Base-by-base conservation (phyloP, 2,113 vertebrate genomes). In the Thinocorus orbignyianus region DNA sequence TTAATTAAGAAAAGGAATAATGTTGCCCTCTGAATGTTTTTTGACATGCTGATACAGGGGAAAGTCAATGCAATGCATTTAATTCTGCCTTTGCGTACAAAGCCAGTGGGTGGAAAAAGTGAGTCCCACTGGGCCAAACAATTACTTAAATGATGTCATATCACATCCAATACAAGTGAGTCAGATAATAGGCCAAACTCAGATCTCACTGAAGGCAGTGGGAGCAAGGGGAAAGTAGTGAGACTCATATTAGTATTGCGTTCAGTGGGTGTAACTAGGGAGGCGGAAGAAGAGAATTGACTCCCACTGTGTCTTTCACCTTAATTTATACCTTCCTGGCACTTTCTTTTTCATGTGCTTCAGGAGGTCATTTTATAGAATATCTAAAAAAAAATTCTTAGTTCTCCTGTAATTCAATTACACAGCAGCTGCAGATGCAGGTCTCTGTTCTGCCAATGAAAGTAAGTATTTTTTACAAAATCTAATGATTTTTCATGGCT, bases 1-100 rank as follows among this genome's bases (percentile, higher is more conserved):
- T 90, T 97, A 95, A 88, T 94, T 95, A 92, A 80, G 44, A 55
- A 64, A 79, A 79, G 57, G 54, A 95, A 82, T 88, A 84, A 92
- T 19, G 22, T 79, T 95, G 80, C 74, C 88, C 64, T 76, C 85
- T 86, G 86, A 83, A 19, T 57, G 62, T 33, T 81, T 80, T 96
- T 51, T 92, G 60, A 90, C 3, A 2, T 48, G 48, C 52, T 73
- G 54, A 44, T 35, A 55, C 19, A 62, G 31, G 33, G 49, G 66
- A 81, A 91, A 96, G 57, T 74, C 83, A 79, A 33, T 4, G 17
- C 65, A 65, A 86, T 44, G 73, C 48, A 52, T 91, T 92, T 81
- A 86, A 81, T 92, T 89, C 80, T 95, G 69, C 62, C 72, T 65
- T 66, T 73, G 44, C 3, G 1, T 76, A 74, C 4, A 11, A 92